Base-by-base conservation (phyloP, 1,140 invertebrate species). In the Scaptomyza graminum region DNA sequence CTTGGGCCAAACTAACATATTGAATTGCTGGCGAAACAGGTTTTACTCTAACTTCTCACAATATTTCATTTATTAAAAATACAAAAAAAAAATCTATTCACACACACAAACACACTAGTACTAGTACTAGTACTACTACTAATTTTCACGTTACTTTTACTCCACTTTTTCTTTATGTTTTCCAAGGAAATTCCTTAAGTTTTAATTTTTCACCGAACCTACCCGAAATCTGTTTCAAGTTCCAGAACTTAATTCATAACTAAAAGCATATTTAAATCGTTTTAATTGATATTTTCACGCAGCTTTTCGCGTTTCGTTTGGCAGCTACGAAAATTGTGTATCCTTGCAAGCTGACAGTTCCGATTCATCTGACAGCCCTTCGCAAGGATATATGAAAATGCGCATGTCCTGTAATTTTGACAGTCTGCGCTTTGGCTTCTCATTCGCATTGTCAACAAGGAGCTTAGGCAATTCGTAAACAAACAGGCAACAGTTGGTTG, bases 321-420 rank as follows among this genome's bases (percentile, higher is more conserved):
- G 34, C 70, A 71, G 75, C 83, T 81, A 83, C 76, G 83, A 83
- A 87, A 88, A 88, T 71, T 88, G 61, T 88, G 83, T 88, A 88
- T 88, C 83, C 83, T 63, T 28, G 46, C 49, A 67, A 83, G 41
- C 67, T 88, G 83, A 88, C 83, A 88, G 50, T 68, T 74, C 37
- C 65, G 50, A 66, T 74, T n/a, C 65, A 34, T 22, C 16, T 74
- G 72, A 70, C 67, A 70, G 57, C 34, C 25, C 25, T 15, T 59
- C 66, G 31, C 51, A 77, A 79, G 76, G 75, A 80, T 65, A 56
- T 59, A 56, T 15, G 31, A 16, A 18, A 63, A 22, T 83, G 83
- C 83, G 83, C 83, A 88, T 70, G 83, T 65, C 25, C 44, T 28
- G 13, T n/a, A 57, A 50, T 49, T 57, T 63, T 87, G 79, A 83